Conservation (phyloP, 2,888 invertebrate species). For the Himalopsyche anomala region DNA sequence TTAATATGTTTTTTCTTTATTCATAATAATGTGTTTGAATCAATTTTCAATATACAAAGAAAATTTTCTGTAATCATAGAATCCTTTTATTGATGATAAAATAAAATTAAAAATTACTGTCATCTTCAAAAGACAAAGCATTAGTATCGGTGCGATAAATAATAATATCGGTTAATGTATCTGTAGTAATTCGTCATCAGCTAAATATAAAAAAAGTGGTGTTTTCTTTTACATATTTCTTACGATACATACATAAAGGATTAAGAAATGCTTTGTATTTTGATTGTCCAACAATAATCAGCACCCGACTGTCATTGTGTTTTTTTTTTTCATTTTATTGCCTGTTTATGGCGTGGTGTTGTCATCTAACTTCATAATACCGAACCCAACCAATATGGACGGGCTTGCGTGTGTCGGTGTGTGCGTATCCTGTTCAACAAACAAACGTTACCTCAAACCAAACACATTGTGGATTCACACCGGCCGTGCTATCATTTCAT, state of each 20-base stretch:
- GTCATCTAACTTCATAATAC: slow-evolving; percentile 62
- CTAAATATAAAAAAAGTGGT: too few relatives aligned
- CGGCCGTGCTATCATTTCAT: slow-evolving; percentile 11
- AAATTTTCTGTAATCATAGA: too few relatives aligned
- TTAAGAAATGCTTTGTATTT: slow-evolving; percentile 24
- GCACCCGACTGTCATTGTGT: slow-evolving; percentile 40
- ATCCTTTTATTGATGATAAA: background rate
- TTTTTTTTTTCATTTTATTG: slow-evolving; percentile 56
- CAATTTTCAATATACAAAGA: background rate
- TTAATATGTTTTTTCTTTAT: background rate
- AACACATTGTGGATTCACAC: slow-evolving; percentile 34
- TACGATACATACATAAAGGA: too few relatives aligned
- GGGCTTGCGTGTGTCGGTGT: slow-evolving; percentile 63
- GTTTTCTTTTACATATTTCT: too few relatives aligned
- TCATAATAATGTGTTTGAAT: background rate
- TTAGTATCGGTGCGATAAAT: background rate
- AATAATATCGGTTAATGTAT: too few relatives aligned
- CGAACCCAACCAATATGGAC: slow-evolving; percentile 57
- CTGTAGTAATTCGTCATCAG: too few relatives aligned
- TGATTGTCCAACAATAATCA: slow-evolving; percentile 3
- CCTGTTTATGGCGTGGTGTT: slow-evolving; percentile 64
- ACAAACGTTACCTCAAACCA: slow-evolving; percentile 45
- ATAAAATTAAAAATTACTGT: background rate
- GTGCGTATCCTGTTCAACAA: slow-evolving; percentile 50
- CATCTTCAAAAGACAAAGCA: slow-evolving; percentile 19